These are phyloP conservation scores for Brevipalpus yothersi DNA, from an alignment of 1,140 invertebrate genomes.

Conservation along the genomic window DNA sequence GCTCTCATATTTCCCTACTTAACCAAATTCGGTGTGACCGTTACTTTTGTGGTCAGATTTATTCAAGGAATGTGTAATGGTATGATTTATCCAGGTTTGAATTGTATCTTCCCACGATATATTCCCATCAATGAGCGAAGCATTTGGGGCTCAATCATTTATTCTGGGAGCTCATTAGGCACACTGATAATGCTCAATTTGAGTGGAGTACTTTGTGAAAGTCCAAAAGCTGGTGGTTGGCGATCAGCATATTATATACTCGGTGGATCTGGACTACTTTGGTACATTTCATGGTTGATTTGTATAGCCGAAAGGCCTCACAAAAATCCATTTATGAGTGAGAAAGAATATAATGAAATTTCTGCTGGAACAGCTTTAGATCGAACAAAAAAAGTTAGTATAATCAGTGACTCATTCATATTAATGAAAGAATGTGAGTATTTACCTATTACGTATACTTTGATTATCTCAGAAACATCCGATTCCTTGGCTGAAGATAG, in stretches of 20 bases:
- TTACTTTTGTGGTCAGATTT: neutral
- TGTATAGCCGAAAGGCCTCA: constrained; percentile 60
- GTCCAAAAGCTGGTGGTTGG: constrained; percentile 1
- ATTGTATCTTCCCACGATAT: constrained; percentile 19
- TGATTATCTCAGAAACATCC: constrained; percentile 20
- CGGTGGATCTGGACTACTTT: constrained; percentile 36
- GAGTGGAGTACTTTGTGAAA: neutral
- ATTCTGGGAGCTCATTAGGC: constrained; percentile 16
- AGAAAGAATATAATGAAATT: constrained; percentile 39
- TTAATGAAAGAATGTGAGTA: too few species aligned
- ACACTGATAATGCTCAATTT: constrained; percentile 13
- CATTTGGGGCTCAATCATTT: constrained; percentile 6
- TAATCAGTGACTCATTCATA: too few species aligned
- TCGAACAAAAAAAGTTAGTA: neutral
- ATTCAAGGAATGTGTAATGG: constrained; percentile 13
- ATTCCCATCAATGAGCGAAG: constrained; percentile 8
- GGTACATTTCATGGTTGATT: constrained; percentile 58
- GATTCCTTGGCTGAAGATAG: constrained; percentile 51
- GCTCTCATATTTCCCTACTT: constrained; percentile 3
- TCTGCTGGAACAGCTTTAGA: neutral
- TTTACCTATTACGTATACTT: neutral
- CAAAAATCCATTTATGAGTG: constrained; percentile 43
- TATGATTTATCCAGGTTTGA: constrained; percentile 18
- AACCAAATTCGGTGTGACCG: neutral
- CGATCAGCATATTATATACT: constrained; percentile 10